phyloP scores from a whole-genome alignment of 2,797 vertebrate genomes.

The Hyperoplus lanceolatus region DNA sequence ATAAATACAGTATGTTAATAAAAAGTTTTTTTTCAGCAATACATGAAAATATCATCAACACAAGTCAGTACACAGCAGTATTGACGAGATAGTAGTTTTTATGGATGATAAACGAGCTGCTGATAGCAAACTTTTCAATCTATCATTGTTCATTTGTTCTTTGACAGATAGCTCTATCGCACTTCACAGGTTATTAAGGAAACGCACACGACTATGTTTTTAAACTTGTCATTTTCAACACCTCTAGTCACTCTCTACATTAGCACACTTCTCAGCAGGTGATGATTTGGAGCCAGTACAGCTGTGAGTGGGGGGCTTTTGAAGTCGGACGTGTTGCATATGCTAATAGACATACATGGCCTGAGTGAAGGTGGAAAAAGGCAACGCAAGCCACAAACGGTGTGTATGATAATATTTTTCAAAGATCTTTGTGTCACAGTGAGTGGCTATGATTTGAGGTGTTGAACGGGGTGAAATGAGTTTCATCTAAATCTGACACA shows the following conservation, averaged over 20 bases:
- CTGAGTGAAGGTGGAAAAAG: constrained; percentile 40
- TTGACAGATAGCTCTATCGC: constrained; percentile 2
- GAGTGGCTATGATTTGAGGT: constrained; percentile 4
- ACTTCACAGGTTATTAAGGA: constrained; percentile 33
- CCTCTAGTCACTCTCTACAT: constrained; percentile 15
- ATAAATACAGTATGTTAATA: no score
- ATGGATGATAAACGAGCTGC: constrained; percentile 21
- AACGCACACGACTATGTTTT: constrained; percentile 11
- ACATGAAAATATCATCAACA: constrained; percentile 12
- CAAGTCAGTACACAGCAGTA: constrained; percentile 6
- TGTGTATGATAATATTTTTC: constrained; percentile 15
- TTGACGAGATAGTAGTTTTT: not conserved
- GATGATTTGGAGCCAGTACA: constrained; percentile 25
- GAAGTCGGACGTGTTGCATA: constrained; percentile 31
- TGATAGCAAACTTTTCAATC: constrained; percentile 28
- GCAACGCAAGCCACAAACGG: constrained; percentile 20
- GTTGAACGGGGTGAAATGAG: constrained; percentile 28
- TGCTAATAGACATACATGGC: constrained; percentile 26
- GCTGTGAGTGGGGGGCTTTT: constrained; percentile 18
- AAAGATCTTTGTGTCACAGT: constrained; percentile 19
- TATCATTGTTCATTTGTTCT: constrained; percentile 21
- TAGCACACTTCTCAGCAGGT: constrained; percentile 5
- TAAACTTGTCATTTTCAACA: no score
- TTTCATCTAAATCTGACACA: constrained; percentile 15
- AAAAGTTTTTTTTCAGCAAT: not conserved